Base-by-base conservation (phyloP, 2,888 invertebrate species). In the Melinaea marsaeus region DNA sequence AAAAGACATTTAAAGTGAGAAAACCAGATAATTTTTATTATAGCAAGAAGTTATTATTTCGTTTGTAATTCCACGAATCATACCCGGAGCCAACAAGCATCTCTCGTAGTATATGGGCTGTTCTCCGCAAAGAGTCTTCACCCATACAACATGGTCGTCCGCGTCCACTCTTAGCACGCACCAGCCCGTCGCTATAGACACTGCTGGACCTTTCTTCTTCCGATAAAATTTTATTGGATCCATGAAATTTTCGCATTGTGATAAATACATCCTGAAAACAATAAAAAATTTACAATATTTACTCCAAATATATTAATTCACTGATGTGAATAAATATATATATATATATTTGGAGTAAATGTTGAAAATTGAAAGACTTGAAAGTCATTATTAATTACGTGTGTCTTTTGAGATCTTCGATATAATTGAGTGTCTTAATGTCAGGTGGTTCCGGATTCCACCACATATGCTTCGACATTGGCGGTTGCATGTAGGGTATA, bases 381-480 rank as follows among this genome's bases (percentile, higher is more conserved):
- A 22, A 1, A 22, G 22, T 22, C 22, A 22, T 22, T n/a, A n/a
- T n/a, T n/a, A n/a, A n/a, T 2, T 59, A 89, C 90, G 83, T 79
- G 34, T 75, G 70, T 56, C 79, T 74, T 55, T 70, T 76, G 0
- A 69, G 70, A 0, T 83, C 77, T 47, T 78, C 74, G 1, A 86
- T 5, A 60, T 83, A 90, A 58, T 75, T 68, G 0, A 90, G 75
- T 0, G 32, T 76, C 11, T 64, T 69, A 0, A 84, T 11, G 35
- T 90, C 80, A 0, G 90, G 90, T 2, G 88, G 86, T 0, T 83
- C 81, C 0, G 68, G 56, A 68, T 87, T 89, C 79, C 82, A 86
- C 89, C 89, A 89, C 86, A 89, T 87, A 48, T 75, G 69, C 48
- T 87, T 86, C 0, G 85, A 81, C 78, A 90, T 74, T n/a, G 85